These are phyloP conservation scores for Hermatobates lingyangjiaoensis DNA, from an alignment of 1,140 invertebrate genomes.

Conservation along the genomic window DNA sequence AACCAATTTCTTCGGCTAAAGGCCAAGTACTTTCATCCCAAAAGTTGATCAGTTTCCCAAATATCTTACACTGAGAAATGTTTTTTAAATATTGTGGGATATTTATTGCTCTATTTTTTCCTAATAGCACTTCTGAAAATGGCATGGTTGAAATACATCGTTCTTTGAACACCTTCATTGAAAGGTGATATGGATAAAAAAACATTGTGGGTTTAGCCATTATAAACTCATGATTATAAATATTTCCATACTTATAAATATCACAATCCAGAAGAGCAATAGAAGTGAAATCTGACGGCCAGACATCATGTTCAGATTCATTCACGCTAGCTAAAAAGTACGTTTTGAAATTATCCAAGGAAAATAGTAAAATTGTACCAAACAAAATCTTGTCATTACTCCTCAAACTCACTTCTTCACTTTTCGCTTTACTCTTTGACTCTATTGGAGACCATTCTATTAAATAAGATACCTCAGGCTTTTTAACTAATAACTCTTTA, in stretches of 20 bases:
- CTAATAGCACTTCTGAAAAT: constrained; percentile 42
- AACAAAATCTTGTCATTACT: constrained; percentile 30
- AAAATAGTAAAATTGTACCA: constrained; percentile 53
- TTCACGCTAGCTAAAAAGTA: constrained; percentile 44
- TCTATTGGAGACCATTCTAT: background rate
- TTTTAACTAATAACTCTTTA: background rate
- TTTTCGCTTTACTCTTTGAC: background rate
- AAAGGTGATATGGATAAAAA: constrained; percentile 45
- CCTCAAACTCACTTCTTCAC: background rate
- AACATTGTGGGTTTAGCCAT: constrained; percentile 47
- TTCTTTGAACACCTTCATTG: constrained; percentile 36
- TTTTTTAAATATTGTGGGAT: constrained; percentile 16
- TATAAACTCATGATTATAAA: constrained; percentile 25
- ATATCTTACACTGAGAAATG: constrained; percentile 2
- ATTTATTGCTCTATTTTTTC: constrained; percentile 18
- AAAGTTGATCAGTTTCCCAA: constrained; percentile 11
- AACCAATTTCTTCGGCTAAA: constrained; percentile 21
- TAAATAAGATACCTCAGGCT: background rate
- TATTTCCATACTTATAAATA: constrained; percentile 20
- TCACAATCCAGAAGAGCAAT: constrained; percentile 26
- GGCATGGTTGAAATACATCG: constrained; percentile 31
- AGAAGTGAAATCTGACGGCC: constrained; percentile 29
- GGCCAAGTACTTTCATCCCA: constrained; percentile 25
- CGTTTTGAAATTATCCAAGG: constrained; percentile 40
- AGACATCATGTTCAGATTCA: constrained; percentile 29